Evolutionary conservation across 2,888 invertebrate genomes (phyloP), one percentile per base, ranked within the genome.

Genomic region (Psococerastis gibbosa): DNA sequence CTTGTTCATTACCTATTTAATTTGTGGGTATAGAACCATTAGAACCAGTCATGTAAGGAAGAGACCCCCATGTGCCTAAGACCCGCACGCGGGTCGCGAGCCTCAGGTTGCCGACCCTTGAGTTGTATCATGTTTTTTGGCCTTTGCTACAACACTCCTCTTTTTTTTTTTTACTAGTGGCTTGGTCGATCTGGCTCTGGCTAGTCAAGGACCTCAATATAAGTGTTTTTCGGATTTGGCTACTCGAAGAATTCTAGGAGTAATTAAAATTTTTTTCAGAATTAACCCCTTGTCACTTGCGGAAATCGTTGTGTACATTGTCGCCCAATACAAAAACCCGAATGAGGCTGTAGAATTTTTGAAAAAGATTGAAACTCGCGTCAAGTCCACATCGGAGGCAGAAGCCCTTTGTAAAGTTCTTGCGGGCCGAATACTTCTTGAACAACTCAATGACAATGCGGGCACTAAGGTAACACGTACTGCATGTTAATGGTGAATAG

Each of bases 241-340:
- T n/a, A n/a, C n/a, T n/a, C 9, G 31, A 31, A 15, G 6, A 18
- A 2, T 41, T 8, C 16, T 9, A 4, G n/a, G 2, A 41, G 13
- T n/a, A 2, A 2, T 44, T 44, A 46, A 32, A 47, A 55, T 44
- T 47, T 50, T 51, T 70, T 70, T 16, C 63, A 91, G 92, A 62
- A 91, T 95, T 50, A 97, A 94, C 63, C 87, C 91, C 0, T 66
- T 95, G 41, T 85, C 92, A 0, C 62, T 95, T 49, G 82, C 91
- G 27, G 91, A 97, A 67, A 89, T 97, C 45, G 60, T 80, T 2
- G 78, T 78, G 0, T 68, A 74, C 42, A 71, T 89, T 3, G 70
- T 83, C 2, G 73, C 76, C 41, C 85, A 89, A 53, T 81, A 74
- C 55, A 62, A 66, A 51, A 79, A 89, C 53, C 81, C 85, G 52